Evolutionary conservation across 2,888 invertebrate genomes (phyloP).

Genomic region (Cephus nigrinus): DNA sequence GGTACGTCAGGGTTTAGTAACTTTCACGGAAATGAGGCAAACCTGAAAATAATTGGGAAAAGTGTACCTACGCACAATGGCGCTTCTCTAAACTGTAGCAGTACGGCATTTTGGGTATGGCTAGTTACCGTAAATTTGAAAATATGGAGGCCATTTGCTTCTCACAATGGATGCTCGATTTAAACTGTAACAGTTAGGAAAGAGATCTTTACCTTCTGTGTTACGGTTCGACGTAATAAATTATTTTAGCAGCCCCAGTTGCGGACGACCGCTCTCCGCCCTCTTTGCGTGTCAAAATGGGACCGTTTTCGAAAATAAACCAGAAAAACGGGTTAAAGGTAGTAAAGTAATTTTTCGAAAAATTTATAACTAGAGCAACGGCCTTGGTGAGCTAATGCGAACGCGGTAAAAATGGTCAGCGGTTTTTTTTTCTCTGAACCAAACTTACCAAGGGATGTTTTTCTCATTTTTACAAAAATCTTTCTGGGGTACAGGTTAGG

Average conservation of each 20-base stretch:
- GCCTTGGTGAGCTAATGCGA: constrained; percentile 32
- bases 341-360: constrained; percentile 46
- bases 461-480: background rate
- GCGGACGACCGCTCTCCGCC: background rate
- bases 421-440: constrained; percentile 16
- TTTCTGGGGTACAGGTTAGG: background rate
- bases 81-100: constrained; percentile 42
- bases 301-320: constrained; percentile 51
- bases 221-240: constrained; percentile 52
- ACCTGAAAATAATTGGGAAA: constrained; percentile 33
- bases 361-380: constrained; percentile 54
- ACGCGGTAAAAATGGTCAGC: constrained; percentile 38
- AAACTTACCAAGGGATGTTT: background rate
- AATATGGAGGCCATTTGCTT: constrained; percentile 19
- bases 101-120: constrained; percentile 12
- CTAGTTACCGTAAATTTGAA: constrained; percentile 30
- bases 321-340: constrained; percentile 50
- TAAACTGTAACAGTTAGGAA: constrained; percentile 59
- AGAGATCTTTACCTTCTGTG: constrained; percentile 37
- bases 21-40: constrained; percentile 26
- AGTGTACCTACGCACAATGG: constrained; percentile 19
- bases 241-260: constrained; percentile 38
- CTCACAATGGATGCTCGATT: constrained; percentile 43
- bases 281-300: constrained; percentile 3
- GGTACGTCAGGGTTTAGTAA: constrained; percentile 3